These are phyloP conservation scores for Peromyscus californicus DNA, from an alignment of 2,113 vertebrate genomes.

Conservation along the genomic window DNA sequence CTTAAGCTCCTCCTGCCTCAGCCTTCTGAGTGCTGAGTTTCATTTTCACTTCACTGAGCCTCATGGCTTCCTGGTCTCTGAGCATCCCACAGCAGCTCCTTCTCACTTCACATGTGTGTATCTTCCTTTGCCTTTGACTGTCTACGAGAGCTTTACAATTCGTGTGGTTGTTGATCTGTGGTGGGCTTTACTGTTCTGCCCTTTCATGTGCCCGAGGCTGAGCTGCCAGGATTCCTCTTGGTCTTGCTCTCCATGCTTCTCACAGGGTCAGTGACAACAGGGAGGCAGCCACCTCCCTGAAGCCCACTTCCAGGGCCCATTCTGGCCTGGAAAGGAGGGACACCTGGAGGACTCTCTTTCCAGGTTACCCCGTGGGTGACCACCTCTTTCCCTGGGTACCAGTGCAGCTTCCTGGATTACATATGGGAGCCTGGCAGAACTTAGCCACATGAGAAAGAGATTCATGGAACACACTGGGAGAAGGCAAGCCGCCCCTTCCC, in stretches of 20 bases:
- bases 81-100: background rate
- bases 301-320: background rate
- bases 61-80: too few relatives aligned
- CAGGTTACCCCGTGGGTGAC: too few relatives aligned
- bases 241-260: background rate
- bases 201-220: background rate
- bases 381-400: background rate
- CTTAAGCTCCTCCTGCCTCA: background rate
- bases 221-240: background rate
- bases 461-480: background rate
- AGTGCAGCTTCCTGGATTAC: background rate
- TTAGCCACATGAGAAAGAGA: background rate
- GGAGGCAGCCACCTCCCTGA: background rate
- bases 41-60: background rate
- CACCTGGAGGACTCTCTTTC: background rate
- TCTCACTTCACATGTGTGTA: accelerated
- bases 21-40: background rate
- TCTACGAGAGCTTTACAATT: background rate
- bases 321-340: background rate
- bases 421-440: background rate
- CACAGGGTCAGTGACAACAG: too few relatives aligned
- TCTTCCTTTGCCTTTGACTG: background rate
- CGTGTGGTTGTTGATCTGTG: background rate
- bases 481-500: background rate
- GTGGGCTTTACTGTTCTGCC: background rate